Conservation (phyloP, 53 echinoderm and acorn worm genomes). For the Holothuria scabra region DNA sequence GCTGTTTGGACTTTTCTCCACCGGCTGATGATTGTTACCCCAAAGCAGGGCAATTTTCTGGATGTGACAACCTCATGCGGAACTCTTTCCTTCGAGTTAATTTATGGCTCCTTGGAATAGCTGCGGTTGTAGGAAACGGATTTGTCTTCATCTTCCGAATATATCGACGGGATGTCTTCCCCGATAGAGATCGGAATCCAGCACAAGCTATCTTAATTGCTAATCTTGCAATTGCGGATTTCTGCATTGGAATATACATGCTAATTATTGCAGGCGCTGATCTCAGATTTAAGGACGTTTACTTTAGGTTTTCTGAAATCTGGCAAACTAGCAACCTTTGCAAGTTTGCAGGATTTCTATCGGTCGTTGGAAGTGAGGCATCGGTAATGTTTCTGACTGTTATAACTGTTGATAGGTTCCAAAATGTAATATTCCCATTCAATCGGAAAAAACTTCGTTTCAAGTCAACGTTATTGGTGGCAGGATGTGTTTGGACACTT, state of each 20-base stretch:
- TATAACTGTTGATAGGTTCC: slow-evolving; percentile 44
- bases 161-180: not conserved
- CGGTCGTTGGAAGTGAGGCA: slow-evolving; percentile 31
- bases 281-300: slow-evolving; percentile 15
- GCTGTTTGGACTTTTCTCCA: not conserved
- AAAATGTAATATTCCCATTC: slow-evolving; percentile 16
- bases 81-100: not conserved
- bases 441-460: not conserved
- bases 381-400: slow-evolving; percentile 50
- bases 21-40: not conserved
- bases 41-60: slow-evolving; percentile 2
- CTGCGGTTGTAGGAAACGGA: slow-evolving; percentile 31
- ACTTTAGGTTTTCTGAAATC: not conserved
- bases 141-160: slow-evolving; percentile 33
- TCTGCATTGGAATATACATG: slow-evolving; percentile 86
- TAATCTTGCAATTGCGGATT: slow-evolving; percentile 87
- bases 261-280: slow-evolving; percentile 79
- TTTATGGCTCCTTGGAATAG: slow-evolving; percentile 31
- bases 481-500: slow-evolving; percentile 23
- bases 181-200: not conserved
- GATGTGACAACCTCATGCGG: slow-evolving; percentile 17
- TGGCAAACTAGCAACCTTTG: slow-evolving; percentile 31
- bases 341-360: slow-evolving; percentile 34
- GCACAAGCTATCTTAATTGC: slow-evolving; percentile 83
- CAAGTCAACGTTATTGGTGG: not conserved